Evolutionary conservation across 2,113 vertebrate genomes (phyloP).

Genomic region (Oreochromis spilurus): DNA sequence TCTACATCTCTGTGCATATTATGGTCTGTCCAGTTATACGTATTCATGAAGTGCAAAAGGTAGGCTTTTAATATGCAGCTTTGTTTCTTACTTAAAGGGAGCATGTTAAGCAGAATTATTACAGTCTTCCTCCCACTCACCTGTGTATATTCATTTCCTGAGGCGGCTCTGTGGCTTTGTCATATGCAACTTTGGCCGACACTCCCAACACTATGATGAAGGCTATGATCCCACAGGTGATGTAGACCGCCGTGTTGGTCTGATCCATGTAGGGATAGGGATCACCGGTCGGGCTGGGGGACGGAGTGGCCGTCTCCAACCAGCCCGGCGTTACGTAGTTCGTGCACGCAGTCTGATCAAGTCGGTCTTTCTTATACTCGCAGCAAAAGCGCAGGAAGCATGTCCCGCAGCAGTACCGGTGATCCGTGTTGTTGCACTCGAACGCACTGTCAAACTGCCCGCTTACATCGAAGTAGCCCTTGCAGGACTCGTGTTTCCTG

Average conservation of each 20-base stretch:
- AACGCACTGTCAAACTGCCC: slow-evolving; percentile 96
- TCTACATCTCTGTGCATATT: not conserved
- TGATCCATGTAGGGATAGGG: slow-evolving; percentile 91
- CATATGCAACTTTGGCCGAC: slow-evolving; percentile 95
- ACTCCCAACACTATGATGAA: slow-evolving; percentile 92
- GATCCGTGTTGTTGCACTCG: slow-evolving; percentile 96
- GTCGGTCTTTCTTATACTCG: slow-evolving; percentile 89
- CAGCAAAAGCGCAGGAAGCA: slow-evolving; percentile 98
- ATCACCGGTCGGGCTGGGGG: slow-evolving; percentile 75
- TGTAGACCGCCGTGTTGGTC: slow-evolving; percentile 96
- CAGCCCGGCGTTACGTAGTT: slow-evolving; percentile 88
- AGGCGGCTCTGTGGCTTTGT: slow-evolving; percentile 94
- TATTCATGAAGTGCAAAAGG: not conserved
- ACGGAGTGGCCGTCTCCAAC: slow-evolving; percentile 80
- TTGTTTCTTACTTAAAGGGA: not conserved
- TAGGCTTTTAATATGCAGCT: not conserved
- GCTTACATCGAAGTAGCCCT: slow-evolving; percentile 97
- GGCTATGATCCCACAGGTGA: slow-evolving; percentile 95
- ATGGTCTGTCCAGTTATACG: not conserved
- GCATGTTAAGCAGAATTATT: not conserved
- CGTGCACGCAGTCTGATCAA: slow-evolving; percentile 90
- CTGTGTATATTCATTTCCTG: slow-evolving; percentile 99
- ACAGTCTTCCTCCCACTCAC: slow-evolving; percentile 67
- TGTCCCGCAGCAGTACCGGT: slow-evolving; percentile 97
- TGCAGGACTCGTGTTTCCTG: slow-evolving; percentile 85